Evolutionary conservation across 2,113 vertebrate genomes (phyloP).

Genomic region (Centropus bengalensis): DNA sequence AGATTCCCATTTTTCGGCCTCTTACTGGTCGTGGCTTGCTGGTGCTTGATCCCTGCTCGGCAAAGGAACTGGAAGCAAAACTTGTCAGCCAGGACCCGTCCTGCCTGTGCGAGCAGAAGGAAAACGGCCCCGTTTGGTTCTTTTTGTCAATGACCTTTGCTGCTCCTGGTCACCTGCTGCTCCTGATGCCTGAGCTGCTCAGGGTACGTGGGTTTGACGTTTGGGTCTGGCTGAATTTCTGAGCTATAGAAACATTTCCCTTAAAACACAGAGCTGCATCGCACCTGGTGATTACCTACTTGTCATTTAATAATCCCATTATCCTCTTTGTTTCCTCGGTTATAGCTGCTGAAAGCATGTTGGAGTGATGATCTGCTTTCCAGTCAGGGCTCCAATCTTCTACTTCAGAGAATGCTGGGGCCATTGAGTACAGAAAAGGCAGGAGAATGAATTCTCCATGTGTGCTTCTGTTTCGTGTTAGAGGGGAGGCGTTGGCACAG

Average conservation of each 20-base stretch:
- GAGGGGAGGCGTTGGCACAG: no score
- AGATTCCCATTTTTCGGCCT: neutral
- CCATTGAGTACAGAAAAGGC: neutral
- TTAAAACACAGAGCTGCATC: neutral
- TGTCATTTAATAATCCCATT: constrained; percentile 6
- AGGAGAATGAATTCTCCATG: neutral
- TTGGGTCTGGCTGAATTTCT: neutral
- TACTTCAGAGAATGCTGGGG: neutral
- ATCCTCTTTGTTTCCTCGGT: neutral
- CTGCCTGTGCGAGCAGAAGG: neutral
- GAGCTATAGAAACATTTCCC: neutral
- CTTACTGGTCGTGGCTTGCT: neutral
- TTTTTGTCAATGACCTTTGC: neutral
- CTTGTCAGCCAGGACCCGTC: neutral
- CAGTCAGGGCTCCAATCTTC: neutral
- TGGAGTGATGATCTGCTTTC: neutral
- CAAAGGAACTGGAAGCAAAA: neutral
- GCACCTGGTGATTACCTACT: neutral
- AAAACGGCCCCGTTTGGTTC: neutral
- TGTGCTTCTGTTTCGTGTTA: neutral
- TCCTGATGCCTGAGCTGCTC: neutral
- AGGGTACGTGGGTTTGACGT: neutral
- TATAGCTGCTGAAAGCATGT: neutral
- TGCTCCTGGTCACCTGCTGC: neutral
- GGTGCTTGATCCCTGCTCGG: neutral